Evolutionary conservation across 2,113 vertebrate species (phyloP), one percentile per base, ranked within the genome.

Genomic region (Hydrochoerus hydrochaeris): DNA sequence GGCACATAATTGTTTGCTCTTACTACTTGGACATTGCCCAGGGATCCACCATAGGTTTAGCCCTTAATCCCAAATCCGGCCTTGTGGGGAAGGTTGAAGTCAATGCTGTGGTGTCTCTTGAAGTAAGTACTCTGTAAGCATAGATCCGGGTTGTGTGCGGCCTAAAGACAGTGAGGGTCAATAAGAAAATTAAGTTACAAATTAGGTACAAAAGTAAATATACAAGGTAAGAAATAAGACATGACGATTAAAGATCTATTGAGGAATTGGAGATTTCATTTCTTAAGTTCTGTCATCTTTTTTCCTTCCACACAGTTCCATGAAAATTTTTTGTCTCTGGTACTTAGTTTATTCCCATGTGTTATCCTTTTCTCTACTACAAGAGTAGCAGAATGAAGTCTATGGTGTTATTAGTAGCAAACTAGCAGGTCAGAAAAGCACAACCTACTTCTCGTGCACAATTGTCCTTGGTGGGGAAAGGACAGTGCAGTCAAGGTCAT

Each of bases 51-150:
- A n/a, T 38, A 32, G 30, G 6, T 60, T 49, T 63, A 82, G 20
- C n/a, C 62, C n/a, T 97, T 60, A 69, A 90, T 75, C 82, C 46
- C 20, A 38, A 91, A 65, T 80, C 80, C 54, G 58, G 44, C 35
- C 54, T 83, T 69, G 38, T n/a, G 30, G 1, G 49, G 63, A 87
- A 65, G 60, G 38, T 14, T 83, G 24, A 57, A 54, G 41, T 41
- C 62, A 73, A 52, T 49, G n/a, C 35, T 46, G 3, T 44, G 30
- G 30, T 30, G n/a, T 95, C 69, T 85, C 91, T 86, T 52, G 44
- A 95, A 78, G 86, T 44, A 87, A 86, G 26, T 92, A 8, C 14
- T 63, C 22, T 69, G 28, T 7, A 90, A 46, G 57, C 13, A 7
- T 83, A 12, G 16, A 49, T 77, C 20, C 32, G 77, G 20, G 22